Evolutionary conservation across 2,113 vertebrate species (phyloP), one percentile per base, ranked within the genome.

Genomic region (Amblyopsis rosae): DNA sequence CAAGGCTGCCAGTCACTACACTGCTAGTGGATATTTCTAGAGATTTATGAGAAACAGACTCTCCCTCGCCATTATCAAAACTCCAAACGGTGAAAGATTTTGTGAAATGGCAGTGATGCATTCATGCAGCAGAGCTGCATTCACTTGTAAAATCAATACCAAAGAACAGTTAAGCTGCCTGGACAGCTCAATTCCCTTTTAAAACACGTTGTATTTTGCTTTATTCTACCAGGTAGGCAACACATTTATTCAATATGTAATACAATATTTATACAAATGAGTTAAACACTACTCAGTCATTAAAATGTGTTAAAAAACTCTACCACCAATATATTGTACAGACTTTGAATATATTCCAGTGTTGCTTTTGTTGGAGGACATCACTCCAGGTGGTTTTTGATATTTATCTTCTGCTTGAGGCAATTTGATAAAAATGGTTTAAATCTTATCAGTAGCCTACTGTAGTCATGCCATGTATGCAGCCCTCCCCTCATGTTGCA

Each of bases 371-470:
- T 35, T 51, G 41, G 12, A 26, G 50, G 62, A 54, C 49, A n/a
- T 35, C 50, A 16, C 15, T 41, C 32, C 17, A 15, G 9, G 12
- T 10, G 49, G 17, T 47, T 58, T 51, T 19, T 47, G 59, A 48
- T 26, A 41, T 15, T 67, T 62, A 45, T 74, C 67, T 58, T 47
- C 58, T 66, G 65, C 73, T 77, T 5, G 61, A 69, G 74, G 75
- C 79, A 54, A 47, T 58, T 16, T 54, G 61, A 79, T 74, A 77
- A 86, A 80, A 81, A 82, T 17, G 15, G 58, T 82, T 83, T 19
- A 64, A 10, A 66, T 45, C 65, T 15, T 69, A 77, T 70, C 71
- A 63, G 56, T 46, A 26, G 2, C 26, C 26, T 2, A 56, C 69
- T 67, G 49, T 47, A 58, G 78, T 64, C 59, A 66, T 32, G 53